A percentile compares a stretch with the other conserved stretches of the same genome.
Conservation (phyloP, 1,140 invertebrate species). For the Monomorium pharaonis region DNA sequence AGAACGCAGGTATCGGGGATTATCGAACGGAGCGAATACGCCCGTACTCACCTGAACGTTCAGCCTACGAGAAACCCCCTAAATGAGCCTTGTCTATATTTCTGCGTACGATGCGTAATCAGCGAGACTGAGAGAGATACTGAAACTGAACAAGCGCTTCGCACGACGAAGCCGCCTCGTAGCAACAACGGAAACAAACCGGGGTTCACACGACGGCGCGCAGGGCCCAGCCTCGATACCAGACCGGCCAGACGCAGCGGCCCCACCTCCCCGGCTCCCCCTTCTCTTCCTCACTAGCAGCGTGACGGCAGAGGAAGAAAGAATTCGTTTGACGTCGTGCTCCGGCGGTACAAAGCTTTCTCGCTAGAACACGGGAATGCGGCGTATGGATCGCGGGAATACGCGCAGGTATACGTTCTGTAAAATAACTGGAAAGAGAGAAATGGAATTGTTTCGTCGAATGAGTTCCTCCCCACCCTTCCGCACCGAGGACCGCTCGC, state of each 20-base stretch:
- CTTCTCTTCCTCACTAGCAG: neutral
- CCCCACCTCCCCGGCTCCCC: no score
- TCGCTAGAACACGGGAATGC: neutral
- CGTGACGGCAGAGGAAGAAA: neutral
- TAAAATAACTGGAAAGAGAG: neutral
- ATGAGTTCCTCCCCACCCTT: neutral
- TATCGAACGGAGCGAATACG: neutral
- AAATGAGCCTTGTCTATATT: neutral
- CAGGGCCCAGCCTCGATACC: constrained; percentile 66
- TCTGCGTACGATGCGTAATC: constrained; percentile 9
- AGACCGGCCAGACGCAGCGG: constrained; percentile 31
- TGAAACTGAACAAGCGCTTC: constrained; percentile 53
- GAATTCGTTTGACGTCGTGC: no score
- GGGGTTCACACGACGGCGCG: constrained; percentile 65
- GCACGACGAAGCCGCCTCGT: constrained; percentile 55
- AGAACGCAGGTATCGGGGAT: neutral
- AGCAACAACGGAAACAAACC: constrained; percentile 74
- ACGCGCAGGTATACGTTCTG: neutral
- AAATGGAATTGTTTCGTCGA: neutral
- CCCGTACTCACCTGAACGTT: constrained; percentile 68
- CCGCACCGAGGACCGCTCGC: neutral
- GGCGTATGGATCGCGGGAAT: neutral
- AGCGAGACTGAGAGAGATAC: constrained; percentile 66
- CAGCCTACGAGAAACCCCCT: constrained; percentile 11
- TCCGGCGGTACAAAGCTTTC: neutral